These are phyloP conservation scores for Drosophila miranda DNA, from an alignment of 1,140 invertebrate genomes.

Conservation along the genomic window DNA sequence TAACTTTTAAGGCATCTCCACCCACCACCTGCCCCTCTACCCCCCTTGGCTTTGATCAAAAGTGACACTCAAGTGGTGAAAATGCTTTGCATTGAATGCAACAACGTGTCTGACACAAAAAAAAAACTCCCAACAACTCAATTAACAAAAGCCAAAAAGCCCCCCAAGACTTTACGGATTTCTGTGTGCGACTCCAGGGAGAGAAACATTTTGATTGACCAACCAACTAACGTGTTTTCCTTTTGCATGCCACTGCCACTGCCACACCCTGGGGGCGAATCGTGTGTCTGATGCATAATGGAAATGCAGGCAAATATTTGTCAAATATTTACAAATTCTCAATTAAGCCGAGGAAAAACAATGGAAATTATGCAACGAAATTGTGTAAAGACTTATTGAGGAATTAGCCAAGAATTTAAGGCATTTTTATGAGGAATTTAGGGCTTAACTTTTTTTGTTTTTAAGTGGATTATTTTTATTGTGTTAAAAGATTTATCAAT, in stretches of 20 bases:
- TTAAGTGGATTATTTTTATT: no score
- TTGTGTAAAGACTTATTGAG: constrained; percentile 11
- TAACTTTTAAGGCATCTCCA: constrained; percentile 49
- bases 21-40: neutral
- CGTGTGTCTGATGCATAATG: constrained; percentile 12
- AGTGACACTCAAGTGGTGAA: constrained; percentile 51
- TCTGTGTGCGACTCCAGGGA: neutral
- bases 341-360: no score
- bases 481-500: no score
- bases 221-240: constrained; percentile 17
- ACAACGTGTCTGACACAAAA: constrained; percentile 27
- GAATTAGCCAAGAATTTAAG: neutral
- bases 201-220: constrained; percentile 11
- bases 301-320: constrained; percentile 27
- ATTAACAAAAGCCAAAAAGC: constrained; percentile 44
- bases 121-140: constrained; percentile 47
- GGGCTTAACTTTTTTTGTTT: no score
- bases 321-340: constrained; percentile 28
- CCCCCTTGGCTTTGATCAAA: constrained; percentile 33
- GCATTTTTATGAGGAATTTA: neutral
- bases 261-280: constrained; percentile 1
- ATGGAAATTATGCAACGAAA: neutral
- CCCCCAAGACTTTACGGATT: neutral
- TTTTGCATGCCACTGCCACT: neutral
- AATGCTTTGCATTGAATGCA: constrained; percentile 35